A percentile compares a stretch with the other conserved stretches of the same genome.
These are phyloP conservation scores for Bombus waltoni DNA, from an alignment of 1,140 invertebrate genomes.

Conservation along the genomic window DNA sequence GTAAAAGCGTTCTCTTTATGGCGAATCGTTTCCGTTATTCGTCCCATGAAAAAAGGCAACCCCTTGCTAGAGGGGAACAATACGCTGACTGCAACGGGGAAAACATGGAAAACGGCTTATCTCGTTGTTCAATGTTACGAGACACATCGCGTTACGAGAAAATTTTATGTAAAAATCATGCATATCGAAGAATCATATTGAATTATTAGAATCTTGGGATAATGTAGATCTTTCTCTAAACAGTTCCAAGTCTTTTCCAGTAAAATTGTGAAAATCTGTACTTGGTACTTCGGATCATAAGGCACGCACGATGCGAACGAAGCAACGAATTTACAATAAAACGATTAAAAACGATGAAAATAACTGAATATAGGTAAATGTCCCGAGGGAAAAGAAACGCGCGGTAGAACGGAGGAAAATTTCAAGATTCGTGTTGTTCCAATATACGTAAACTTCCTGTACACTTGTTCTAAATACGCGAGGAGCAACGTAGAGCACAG, in stretches of 20 bases:
- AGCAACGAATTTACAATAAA: neutral
- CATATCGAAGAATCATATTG: too few relatives aligned
- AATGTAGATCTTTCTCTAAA: too few relatives aligned
- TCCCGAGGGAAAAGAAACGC: neutral
- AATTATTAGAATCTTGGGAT: too few relatives aligned
- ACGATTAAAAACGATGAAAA: neutral
- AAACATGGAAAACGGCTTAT: neutral
- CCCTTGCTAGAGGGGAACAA: neutral
- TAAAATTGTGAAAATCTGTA: too few relatives aligned
- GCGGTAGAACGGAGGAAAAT: neutral
- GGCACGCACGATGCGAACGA: too few relatives aligned
- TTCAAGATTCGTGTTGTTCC: neutral
- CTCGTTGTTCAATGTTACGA: too few relatives aligned
- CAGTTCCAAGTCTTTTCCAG: too few relatives aligned
- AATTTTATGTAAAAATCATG: too few relatives aligned
- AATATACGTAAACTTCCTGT: constrained; percentile 26
- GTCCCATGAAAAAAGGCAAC: neutral
- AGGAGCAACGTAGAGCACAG: constrained; percentile 1
- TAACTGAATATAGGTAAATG: too few relatives aligned
- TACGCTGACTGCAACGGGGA: neutral
- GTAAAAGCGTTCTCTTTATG: neutral
- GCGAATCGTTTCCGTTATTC: neutral
- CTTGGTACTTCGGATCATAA: too few relatives aligned
- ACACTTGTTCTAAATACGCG: neutral
- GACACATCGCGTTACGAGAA: too few relatives aligned